Evolutionary conservation across 2,113 vertebrate genomes (phyloP).

Genomic region (Telmatochromis sp.): DNA sequence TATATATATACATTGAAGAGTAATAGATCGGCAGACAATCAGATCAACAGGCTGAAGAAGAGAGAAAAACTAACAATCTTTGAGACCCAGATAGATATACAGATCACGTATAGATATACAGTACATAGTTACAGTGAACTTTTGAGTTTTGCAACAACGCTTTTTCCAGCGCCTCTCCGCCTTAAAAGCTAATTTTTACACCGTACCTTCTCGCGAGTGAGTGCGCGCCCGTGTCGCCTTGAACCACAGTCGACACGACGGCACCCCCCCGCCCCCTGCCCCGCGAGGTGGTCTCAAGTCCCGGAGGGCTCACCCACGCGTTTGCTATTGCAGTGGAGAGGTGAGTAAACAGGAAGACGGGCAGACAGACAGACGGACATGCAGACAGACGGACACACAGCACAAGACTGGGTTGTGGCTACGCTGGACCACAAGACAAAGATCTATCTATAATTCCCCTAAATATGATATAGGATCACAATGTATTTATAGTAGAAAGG

Average conservation of each 20-base stretch:
- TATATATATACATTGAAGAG: constrained; percentile 70
- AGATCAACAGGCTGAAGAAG: constrained; percentile 68
- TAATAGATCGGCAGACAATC: constrained; percentile 70
- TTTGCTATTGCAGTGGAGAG: constrained; percentile 58
- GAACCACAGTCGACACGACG: constrained; percentile 5
- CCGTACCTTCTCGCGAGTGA: constrained; percentile 7
- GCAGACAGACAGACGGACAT: constrained; percentile 41
- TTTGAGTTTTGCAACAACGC: constrained; percentile 23
- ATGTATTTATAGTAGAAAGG: constrained; percentile 61
- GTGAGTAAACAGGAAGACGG: constrained; percentile 54
- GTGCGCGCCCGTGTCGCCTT: constrained; percentile 30
- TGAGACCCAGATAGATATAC: constrained; percentile 67
- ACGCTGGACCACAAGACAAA: constrained; percentile 41
- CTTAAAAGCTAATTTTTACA: constrained; percentile 14
- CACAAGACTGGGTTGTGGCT: constrained; percentile 61
- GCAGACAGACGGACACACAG: constrained; percentile 46
- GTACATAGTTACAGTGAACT: constrained; percentile 64
- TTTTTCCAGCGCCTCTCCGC: constrained; percentile 24
- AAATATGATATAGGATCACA: constrained; percentile 59
- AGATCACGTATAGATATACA: constrained; percentile 63
- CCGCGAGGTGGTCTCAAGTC: constrained; percentile 5
- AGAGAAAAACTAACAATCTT: constrained; percentile 63
- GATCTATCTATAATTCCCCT: constrained; percentile 62
- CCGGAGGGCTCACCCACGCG: constrained; percentile 25
- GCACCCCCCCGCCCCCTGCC: background rate